Evolutionary conservation across 2,797 vertebrate species (phyloP).

Genomic region (Muscicapa comitata): DNA sequence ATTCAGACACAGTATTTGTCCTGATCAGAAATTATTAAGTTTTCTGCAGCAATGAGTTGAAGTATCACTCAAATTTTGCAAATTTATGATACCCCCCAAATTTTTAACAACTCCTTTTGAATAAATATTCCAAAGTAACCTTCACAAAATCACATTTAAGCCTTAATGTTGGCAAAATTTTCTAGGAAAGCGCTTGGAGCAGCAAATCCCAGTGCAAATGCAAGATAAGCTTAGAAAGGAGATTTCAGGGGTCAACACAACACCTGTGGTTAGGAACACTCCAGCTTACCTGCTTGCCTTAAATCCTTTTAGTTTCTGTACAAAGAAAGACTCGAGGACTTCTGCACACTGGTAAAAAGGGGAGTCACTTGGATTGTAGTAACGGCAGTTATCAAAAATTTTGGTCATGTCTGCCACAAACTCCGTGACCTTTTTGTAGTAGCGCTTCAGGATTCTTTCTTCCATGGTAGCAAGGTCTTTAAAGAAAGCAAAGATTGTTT

Average conservation of each 20-base stretch:
- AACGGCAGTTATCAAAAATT: constrained; percentile 99
- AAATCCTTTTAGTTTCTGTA: constrained; percentile 98
- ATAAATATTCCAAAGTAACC: not conserved
- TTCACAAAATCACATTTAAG: not conserved
- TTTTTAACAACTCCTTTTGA: not conserved
- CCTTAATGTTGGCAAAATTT: not conserved
- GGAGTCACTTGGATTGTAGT: constrained; percentile 97
- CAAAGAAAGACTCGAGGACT: constrained; percentile 96
- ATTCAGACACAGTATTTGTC: not conserved
- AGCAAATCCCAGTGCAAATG: not conserved
- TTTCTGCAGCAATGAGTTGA: not conserved
- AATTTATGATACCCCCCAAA: not conserved
- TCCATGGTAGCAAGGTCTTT: constrained; percentile 96
- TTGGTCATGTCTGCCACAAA: constrained; percentile 99
- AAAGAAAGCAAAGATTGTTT: constrained; percentile 50
- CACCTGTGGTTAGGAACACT: not conserved
- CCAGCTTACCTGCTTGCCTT: constrained; percentile 93
- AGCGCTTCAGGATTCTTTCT: constrained; percentile 88
- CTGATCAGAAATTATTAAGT: not conserved
- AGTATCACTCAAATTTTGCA: not conserved
- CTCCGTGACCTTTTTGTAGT: constrained; percentile 94
- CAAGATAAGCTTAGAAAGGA: not conserved
- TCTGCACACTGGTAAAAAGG: constrained; percentile 96
- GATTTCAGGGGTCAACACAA: not conserved
- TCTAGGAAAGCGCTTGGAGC: accelerated